Percentiles rank a stretch among this genome's conserved stretches.
Evolutionary conservation across 2,113 vertebrate genomes (phyloP).

Genomic region (Orycteropus afer): DNA sequence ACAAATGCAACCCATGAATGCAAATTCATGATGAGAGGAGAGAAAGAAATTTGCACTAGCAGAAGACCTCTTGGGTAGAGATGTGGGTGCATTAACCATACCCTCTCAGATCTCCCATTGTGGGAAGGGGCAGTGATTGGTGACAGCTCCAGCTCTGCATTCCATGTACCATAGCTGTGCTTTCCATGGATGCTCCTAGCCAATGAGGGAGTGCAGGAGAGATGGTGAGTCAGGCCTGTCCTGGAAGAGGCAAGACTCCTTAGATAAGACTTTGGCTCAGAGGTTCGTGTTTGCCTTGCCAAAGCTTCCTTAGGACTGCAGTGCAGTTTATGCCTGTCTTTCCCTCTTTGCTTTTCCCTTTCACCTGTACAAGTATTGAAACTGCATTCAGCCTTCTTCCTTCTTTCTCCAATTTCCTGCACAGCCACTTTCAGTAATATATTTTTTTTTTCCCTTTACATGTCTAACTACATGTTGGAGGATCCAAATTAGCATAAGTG

Average conservation of each 20-base stretch:
- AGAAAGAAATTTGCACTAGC: neutral
- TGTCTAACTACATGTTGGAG: neutral
- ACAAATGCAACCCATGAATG: neutral
- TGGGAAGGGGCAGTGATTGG: no score
- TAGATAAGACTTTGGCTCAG: neutral
- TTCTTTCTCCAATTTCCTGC: neutral
- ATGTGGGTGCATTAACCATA: no score
- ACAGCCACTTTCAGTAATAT: accelerated
- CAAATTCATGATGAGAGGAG: neutral
- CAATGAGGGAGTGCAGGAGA: neutral
- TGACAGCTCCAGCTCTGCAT: neutral
- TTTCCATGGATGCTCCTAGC: neutral
- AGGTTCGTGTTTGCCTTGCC: neutral
- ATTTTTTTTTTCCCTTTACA: no score
- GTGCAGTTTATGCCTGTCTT: neutral
- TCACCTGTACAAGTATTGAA: neutral
- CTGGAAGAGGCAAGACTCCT: neutral
- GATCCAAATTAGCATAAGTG: neutral
- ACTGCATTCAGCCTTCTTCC: accelerated
- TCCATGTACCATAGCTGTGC: accelerated
- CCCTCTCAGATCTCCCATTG: neutral
- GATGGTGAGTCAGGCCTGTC: neutral
- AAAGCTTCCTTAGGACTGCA: no score
- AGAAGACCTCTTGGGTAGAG: accelerated
- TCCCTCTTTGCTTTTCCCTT: neutral